Base-by-base conservation (phyloP, 1,140 invertebrate genomes). In the Asobara japonica region DNA sequence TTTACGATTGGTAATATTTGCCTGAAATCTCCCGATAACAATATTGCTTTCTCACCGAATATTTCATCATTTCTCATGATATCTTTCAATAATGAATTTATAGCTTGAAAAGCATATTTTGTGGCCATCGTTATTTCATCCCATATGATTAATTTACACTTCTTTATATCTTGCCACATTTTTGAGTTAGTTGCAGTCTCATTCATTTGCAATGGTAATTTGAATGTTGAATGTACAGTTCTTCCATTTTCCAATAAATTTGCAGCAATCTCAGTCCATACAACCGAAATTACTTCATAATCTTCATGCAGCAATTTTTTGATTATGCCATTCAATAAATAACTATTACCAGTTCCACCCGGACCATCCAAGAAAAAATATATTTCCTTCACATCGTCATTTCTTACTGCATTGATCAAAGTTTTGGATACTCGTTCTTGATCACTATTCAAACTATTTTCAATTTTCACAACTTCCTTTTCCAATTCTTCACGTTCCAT, bases 301-400 rank as follows among this genome's bases (percentile, higher is more conserved):
- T 72, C 29, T 13, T 65, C 3, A 41, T 31, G 25, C 8, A 36
- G 60, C 0, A 79, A 7, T 61, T 38, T n/a, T 27, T 68, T 31
- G 13, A 79, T 74, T 8, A 82, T 29, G 2, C 60, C 65, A 51
- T 74, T 81, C 45, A 79, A 76, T 22, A 82, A 22, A 66, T 67
- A 78, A 18, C 77, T 81, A 62, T 82, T 80, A 0, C 79, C 80
- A 33, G 73, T 77, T n/a, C 78, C 76, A 20, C 77, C 76, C n/a
- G n/a, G n/a, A n/a, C n/a, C n/a, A n/a, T n/a, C n/a, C n/a, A n/a
- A n/a, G n/a, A n/a, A n/a, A n/a, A 1, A 69, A 71, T 64, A 65
- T 36, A 36, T 64, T 31, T 73, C 56, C 70, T 60, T 33, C 31
- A 16, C 5, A 7, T 25, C 13, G 11, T 72, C 33, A 62, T 68